Conservation (phyloP, 2,113 vertebrate species). For the Gobius niger region DNA sequence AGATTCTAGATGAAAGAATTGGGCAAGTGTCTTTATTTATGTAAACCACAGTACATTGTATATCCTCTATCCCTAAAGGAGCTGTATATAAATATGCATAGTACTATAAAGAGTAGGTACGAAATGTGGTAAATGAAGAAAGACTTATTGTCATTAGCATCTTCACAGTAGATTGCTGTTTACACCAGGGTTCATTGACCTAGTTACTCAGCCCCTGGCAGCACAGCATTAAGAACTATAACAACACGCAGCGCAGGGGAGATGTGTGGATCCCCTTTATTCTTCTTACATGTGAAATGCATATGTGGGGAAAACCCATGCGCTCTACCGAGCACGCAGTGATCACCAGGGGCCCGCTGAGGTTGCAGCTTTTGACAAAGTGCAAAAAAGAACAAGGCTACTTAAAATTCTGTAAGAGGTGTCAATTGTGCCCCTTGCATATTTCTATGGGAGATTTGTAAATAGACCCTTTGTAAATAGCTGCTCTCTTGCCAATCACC, state of each 20-base stretch:
- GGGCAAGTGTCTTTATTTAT: background rate
- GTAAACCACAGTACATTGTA: background rate
- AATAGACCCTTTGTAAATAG: conserved; percentile 81
- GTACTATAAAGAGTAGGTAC: conserved; percentile 21
- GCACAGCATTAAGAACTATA: conserved; percentile 55
- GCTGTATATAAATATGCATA: conserved; percentile 18
- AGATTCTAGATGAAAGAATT: background rate
- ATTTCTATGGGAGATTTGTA: conserved; percentile 78
- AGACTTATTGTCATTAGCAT: conserved; percentile 65
- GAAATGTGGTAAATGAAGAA: conserved; percentile 35
- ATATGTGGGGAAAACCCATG: conserved; percentile 28
- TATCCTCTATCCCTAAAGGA: conserved; percentile 9
- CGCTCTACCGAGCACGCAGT: conserved; percentile 21
- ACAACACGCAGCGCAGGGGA: conserved; percentile 66
- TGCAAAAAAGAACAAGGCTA: conserved; percentile 42
- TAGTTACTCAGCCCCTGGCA: conserved; percentile 66
- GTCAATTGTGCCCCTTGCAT: conserved; percentile 76
- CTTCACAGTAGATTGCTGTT: conserved; percentile 61
- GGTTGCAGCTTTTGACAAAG: conserved; percentile 68
- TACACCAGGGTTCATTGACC: conserved; percentile 70
- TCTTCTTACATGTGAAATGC: conserved; percentile 62
- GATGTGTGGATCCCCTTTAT: conserved; percentile 57
- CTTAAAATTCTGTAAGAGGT: conserved; percentile 76
- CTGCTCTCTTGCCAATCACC: conserved; percentile 78
- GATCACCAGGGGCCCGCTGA: conserved; percentile 62